Base-by-base conservation (phyloP, 2,888 invertebrate species). In the Conomelus anceps region DNA sequence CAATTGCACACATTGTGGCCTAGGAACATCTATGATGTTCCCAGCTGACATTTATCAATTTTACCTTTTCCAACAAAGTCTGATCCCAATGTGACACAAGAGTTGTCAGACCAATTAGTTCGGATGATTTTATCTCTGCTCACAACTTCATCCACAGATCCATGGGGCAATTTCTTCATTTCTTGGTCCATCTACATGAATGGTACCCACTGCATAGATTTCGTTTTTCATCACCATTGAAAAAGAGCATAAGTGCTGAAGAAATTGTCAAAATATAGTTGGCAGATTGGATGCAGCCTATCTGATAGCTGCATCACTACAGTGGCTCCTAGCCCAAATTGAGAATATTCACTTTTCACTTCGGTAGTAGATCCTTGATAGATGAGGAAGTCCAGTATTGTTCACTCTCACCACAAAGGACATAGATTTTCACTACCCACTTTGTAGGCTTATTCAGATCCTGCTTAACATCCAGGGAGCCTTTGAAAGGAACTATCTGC, bases 401-500 rank as follows among this genome's bases (percentile, higher is more conserved):
- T 22, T 91, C 91, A 87, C 90, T 90, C 89, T 89, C 85, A 4
- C 91, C 91, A 89, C 91, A 91, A 4, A 91, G 63, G 22, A 91
- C 41, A 90, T 90, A 92, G 4, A 91, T 88, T 90, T 92, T 92
- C 4, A 91, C 84, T 13, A 91, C 91, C 91, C 91, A 91, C 85
- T 89, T 90, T 26, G 41, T 86, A 20, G 92, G 92, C 85, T 92
- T 92, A 17, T 88, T 89, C 20, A 91, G 89, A 85, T 91, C 91
- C 89, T 92, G 92, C 86, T 91, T 91, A 11, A 91, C 88, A 85
- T 23, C 88, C n/a, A 90, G 89, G 11, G 89, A n/a, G 20, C 92
- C 92, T 89, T 90, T 91, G 90, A 91, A 92, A 22, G 92, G 92
- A 7, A 92, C 88, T 89, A 91, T 91, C 20, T 89, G 89, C 85